These are phyloP conservation scores for Chrysochloris asiatica DNA, from an alignment of 2,113 vertebrate genomes.

Conservation along the genomic window DNA sequence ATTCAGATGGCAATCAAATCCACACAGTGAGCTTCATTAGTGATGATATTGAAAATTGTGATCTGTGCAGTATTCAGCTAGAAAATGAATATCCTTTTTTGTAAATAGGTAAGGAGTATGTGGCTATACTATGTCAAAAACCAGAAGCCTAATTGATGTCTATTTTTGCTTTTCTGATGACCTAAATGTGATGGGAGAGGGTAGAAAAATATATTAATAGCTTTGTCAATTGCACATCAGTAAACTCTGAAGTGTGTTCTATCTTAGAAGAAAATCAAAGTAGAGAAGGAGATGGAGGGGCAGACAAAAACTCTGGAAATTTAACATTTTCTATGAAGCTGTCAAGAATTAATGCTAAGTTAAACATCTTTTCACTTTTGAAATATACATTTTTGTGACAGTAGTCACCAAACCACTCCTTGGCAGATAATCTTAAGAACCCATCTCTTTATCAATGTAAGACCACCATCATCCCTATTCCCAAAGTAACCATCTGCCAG, in stretches of 20 bases:
- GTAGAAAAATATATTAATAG: background rate
- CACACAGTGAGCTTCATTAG: constrained; percentile 84
- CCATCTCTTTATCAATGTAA: background rate
- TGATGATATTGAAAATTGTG: constrained; percentile 83
- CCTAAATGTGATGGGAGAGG: background rate
- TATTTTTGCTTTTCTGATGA: background rate
- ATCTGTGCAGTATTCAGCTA: constrained; percentile 80
- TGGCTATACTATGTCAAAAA: background rate
- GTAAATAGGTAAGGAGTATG: constrained; percentile 56
- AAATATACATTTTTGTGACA: background rate
- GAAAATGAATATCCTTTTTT: constrained; percentile 68
- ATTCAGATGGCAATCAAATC: constrained; percentile 85
- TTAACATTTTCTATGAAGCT: background rate
- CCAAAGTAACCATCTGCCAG: background rate
- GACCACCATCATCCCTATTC: background rate
- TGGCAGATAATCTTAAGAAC: background rate
- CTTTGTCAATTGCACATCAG: background rate
- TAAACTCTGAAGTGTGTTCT: background rate
- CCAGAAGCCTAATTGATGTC: background rate
- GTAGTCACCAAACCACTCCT: background rate
- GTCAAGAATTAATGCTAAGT: background rate
- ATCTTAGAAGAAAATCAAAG: background rate
- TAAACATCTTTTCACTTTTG: background rate
- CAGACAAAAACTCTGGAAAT: background rate
- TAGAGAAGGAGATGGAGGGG: background rate